phyloP scores from a whole-genome alignment of 2,888 invertebrate genomes.

The Philonicus albiceps region DNA sequence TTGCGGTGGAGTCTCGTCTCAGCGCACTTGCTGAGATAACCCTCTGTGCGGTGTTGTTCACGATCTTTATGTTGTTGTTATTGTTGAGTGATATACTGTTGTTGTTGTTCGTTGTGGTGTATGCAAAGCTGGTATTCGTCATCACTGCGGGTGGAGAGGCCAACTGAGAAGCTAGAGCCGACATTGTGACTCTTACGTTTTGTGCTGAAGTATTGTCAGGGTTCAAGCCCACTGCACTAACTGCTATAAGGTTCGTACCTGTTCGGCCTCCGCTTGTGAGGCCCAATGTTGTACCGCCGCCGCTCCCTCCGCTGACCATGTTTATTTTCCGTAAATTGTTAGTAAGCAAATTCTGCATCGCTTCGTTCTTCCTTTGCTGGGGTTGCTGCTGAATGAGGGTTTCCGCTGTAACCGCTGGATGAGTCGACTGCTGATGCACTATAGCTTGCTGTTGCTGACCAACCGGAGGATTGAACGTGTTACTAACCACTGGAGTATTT shows the following conservation, averaged over 20 bases:
- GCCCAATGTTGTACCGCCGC: conserved; percentile 55
- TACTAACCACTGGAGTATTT: conserved; percentile 67
- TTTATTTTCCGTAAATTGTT: conserved; percentile 58
- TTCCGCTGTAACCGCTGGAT: conserved; percentile 54
- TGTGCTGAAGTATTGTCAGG: conserved; percentile 51
- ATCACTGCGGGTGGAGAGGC: conserved; percentile 63
- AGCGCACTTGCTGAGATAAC: conserved; percentile 60
- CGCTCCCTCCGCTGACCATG: conserved; percentile 52
- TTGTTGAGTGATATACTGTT: conserved; percentile 42
- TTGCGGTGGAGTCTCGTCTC: conserved; percentile 62
- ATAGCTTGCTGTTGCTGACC: conserved; percentile 43
- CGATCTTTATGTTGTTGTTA: conserved; percentile 51
- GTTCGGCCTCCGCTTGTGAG: conserved; percentile 49
- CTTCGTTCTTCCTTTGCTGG: conserved; percentile 58
- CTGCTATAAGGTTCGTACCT: conserved; percentile 58
- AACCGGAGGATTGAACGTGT: conserved; percentile 59
- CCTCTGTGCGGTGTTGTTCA: conserved; percentile 54
- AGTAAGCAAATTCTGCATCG: conserved; percentile 59
- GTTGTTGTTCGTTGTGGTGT: conserved; percentile 50
- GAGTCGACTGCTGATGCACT: conserved; percentile 46
- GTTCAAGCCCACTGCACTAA: conserved; percentile 53
- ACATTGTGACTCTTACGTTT: conserved; percentile 64
- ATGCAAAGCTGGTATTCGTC: conserved; percentile 60
- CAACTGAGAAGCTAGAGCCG: conserved; percentile 63
- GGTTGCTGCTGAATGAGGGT: conserved; percentile 47